Conservation (phyloP, 2,113 vertebrate species). For the Mormoops blainvillei region DNA sequence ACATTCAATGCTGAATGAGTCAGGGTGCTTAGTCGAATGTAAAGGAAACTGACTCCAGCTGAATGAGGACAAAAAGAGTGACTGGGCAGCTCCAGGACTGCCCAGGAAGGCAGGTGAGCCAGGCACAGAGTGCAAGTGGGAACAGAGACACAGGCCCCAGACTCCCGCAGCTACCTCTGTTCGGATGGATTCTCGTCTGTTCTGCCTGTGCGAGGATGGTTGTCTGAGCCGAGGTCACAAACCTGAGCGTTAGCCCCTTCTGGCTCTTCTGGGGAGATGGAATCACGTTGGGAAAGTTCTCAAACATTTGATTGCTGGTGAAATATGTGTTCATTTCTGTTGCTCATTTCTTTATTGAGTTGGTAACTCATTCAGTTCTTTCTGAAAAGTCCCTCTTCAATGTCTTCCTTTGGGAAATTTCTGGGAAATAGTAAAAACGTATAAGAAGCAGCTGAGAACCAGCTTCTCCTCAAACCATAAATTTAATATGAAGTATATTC, state of each 20-base stretch:
- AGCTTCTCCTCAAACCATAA: background rate
- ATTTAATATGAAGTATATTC: background rate
- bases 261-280: background rate
- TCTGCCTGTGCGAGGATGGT: background rate
- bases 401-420: slow-evolving; percentile 1
- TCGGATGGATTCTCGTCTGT: background rate
- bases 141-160: background rate
- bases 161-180: accelerated
- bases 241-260: background rate
- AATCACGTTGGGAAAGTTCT: background rate
- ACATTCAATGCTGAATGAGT: background rate
- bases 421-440: background rate
- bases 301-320: background rate
- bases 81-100: background rate
- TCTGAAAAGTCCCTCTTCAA: background rate
- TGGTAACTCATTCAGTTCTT: background rate
- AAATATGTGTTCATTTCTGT: background rate
- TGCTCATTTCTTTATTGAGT: background rate
- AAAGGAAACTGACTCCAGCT: background rate
- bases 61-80: background rate
- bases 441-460: background rate
- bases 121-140: background rate
- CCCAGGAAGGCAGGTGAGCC: background rate
- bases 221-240: background rate
- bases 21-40: background rate